Evolutionary conservation across 2,113 vertebrate genomes (phyloP).

Genomic region (Zootoca vivipara): DNA sequence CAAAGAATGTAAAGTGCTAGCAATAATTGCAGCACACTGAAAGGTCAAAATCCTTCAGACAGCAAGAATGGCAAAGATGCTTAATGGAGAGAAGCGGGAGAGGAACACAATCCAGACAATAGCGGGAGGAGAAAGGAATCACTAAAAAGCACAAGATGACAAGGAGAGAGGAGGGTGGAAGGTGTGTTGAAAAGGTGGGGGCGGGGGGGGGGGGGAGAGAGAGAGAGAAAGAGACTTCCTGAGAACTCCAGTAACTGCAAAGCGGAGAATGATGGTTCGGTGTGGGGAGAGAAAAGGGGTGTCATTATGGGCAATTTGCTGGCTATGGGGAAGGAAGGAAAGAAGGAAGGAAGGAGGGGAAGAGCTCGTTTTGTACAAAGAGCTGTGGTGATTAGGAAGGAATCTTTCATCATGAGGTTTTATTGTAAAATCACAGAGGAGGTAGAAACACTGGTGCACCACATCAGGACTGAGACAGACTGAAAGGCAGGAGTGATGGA

Average conservation of each 20-base stretch:
- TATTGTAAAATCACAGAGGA: slow-evolving; percentile 2
- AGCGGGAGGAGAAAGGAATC: slow-evolving; percentile 36
- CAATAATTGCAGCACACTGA: slow-evolving; percentile 70
- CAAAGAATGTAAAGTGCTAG: slow-evolving; percentile 68
- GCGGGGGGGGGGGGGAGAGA: neutral
- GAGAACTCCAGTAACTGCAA: neutral
- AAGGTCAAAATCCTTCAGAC: slow-evolving; percentile 75
- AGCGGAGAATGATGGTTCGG: neutral
- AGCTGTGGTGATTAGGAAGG: neutral
- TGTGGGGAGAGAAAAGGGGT: neutral
- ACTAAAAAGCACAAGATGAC: slow-evolving; percentile 10
- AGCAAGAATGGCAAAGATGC: slow-evolving; percentile 40
- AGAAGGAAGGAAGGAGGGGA: neutral
- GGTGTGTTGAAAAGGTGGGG: neutral
- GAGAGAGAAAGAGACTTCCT: neutral
- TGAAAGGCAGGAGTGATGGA: neutral
- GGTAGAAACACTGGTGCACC: neutral
- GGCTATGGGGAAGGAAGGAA: neutral
- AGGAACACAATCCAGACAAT: slow-evolving; percentile 29
- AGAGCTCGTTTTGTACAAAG: neutral
- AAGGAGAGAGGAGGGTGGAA: slow-evolving; percentile 30
- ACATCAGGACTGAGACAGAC: neutral
- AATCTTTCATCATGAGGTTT: neutral
- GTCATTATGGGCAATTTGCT: neutral
- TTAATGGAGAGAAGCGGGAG: slow-evolving; percentile 51